These are phyloP conservation scores for Hypocryptadius cinnamomeus DNA, from an alignment of 2,113 vertebrate species.

Conservation along the genomic window DNA sequence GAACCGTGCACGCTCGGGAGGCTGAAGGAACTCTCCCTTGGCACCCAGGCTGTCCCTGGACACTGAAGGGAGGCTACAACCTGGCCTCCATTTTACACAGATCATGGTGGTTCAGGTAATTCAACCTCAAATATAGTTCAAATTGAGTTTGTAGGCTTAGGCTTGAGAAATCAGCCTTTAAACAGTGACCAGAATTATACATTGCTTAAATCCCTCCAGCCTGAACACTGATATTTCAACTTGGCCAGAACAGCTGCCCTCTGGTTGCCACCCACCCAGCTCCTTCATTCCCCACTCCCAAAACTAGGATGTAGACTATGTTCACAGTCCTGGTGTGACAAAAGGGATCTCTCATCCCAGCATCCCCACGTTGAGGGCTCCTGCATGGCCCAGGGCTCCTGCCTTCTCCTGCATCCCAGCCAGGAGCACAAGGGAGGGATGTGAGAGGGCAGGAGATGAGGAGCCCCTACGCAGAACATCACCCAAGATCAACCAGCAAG, in stretches of 20 bases:
- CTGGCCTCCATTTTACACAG: not conserved
- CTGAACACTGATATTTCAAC: not conserved
- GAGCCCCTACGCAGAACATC: not conserved
- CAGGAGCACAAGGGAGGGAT: no score
- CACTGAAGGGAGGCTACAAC: not conserved
- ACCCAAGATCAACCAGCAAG: not conserved
- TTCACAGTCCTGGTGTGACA: not conserved
- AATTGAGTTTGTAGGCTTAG: not conserved
- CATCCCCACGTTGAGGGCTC: not conserved
- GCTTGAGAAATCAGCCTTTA: not conserved
- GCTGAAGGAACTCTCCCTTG: not conserved
- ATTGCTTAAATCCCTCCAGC: not conserved
- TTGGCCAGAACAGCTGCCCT: not conserved
- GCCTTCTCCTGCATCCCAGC: not conserved
- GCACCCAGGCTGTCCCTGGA: not conserved
- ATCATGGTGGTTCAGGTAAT: not conserved
- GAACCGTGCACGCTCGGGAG: not conserved
- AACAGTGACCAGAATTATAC: not conserved
- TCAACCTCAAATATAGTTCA: not conserved
- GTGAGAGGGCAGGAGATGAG: not conserved
- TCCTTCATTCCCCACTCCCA: not conserved
- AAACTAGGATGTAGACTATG: not conserved
- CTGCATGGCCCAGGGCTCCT: not conserved
- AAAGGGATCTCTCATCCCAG: not conserved
- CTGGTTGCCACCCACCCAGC: not conserved